Conservation (phyloP, 2,888 invertebrate species). For the Bugulina stolonifera region DNA sequence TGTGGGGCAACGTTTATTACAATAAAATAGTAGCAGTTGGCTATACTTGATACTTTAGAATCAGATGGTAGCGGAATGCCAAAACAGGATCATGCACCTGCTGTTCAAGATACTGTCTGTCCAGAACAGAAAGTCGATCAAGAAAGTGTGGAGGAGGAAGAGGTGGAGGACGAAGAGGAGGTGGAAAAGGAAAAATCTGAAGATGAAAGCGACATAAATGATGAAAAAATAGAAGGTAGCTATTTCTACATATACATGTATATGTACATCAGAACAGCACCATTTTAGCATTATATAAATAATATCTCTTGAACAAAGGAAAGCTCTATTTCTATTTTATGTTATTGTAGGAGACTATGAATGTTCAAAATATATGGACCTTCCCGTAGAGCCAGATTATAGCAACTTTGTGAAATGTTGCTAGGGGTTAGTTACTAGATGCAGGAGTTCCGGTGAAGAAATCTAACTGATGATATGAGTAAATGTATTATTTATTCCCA, state of each 20-base stretch:
- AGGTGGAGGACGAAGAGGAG: conserved; percentile 27
- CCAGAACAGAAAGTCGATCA: conserved; percentile 27
- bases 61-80: neutral
- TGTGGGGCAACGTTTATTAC: too few relatives aligned
- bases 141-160: conserved; percentile 32
- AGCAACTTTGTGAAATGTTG: too few relatives aligned
- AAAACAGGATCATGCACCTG: neutral
- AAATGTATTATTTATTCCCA: too few relatives aligned
- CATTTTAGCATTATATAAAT: neutral
- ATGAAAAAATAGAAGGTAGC: conserved; percentile 34
- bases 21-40: too few relatives aligned
- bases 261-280: too few relatives aligned
- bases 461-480: too few relatives aligned
- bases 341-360: conserved; percentile 61
- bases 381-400: conserved; percentile 73
- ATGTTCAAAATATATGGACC: conserved; percentile 73
- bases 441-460: too few relatives aligned
- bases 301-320: too few relatives aligned
- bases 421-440: too few relatives aligned
- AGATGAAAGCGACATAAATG: conserved; percentile 36
- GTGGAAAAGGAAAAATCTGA: conserved; percentile 29
- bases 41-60: neutral
- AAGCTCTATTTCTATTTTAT: too few relatives aligned
- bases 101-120: neutral
- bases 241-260: neutral